These are phyloP conservation scores for Molossus alvarezi DNA, from an alignment of 2,797 vertebrate genomes.

Conservation along the genomic window DNA sequence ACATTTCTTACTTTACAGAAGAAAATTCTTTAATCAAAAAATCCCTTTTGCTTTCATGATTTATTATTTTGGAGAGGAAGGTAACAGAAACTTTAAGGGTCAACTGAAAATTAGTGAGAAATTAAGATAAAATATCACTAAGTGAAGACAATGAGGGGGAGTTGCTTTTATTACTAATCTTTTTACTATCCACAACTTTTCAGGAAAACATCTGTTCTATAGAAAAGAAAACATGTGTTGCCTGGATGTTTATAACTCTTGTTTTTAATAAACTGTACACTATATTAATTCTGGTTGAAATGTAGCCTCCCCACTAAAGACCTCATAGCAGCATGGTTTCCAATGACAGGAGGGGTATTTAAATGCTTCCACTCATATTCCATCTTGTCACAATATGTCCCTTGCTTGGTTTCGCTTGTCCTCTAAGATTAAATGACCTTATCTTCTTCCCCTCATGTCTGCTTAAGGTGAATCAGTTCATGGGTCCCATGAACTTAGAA, in stretches of 20 bases:
- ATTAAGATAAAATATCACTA: neutral
- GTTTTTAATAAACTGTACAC: neutral
- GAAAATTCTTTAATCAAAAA: neutral
- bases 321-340: neutral
- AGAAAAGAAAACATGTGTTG: neutral
- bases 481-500: neutral
- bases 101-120: constrained; percentile 25
- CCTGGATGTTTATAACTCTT: neutral
- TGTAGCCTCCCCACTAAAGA: neutral
- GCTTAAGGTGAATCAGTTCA: neutral
- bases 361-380: neutral
- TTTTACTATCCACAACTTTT: neutral
- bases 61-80: constrained; percentile 9
- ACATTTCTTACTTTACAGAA: neutral
- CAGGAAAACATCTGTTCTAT: neutral
- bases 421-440: neutral
- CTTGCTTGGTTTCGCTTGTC: constrained; percentile 19
- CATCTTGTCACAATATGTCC: neutral
- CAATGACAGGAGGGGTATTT: neutral
- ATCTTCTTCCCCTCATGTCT: neutral
- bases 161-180: neutral
- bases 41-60: neutral
- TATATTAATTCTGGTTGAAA: neutral
- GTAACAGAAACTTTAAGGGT: neutral
- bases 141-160: neutral